Conservation (phyloP, 2,888 invertebrate species). For the Boloria euphrosyne region DNA sequence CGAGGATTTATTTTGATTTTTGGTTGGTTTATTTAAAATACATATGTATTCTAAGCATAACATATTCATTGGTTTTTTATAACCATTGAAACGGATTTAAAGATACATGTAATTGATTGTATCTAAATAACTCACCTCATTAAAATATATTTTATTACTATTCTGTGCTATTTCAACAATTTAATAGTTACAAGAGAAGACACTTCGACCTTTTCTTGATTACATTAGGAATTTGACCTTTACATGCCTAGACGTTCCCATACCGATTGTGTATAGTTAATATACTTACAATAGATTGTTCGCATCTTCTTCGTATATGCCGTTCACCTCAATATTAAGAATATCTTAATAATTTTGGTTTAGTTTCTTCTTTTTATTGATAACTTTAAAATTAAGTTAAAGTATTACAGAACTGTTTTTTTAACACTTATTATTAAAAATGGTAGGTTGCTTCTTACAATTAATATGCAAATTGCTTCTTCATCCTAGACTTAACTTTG, state of each 20-base stretch:
- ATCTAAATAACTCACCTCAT: no score
- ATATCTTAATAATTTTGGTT: background rate
- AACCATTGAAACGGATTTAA: no score
- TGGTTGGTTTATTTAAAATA: no score
- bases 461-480: no score
- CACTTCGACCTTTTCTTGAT: constrained; percentile 38
- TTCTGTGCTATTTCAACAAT: constrained; percentile 11
- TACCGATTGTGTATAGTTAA: constrained; percentile 25
- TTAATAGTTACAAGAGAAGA: constrained; percentile 19
- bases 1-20: no score
- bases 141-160: background rate
- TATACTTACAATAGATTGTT: constrained; percentile 21
- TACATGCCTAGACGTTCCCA: constrained; percentile 31
- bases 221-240: constrained; percentile 41
- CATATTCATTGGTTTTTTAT: no score
- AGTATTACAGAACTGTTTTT: no score
- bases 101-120: no score
- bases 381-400: background rate
- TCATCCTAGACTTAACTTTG: no score
- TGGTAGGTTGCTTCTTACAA: no score
- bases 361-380: background rate
- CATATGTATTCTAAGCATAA: no score
- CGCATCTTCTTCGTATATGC: constrained; percentile 14
- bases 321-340: constrained; percentile 8
- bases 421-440: no score